Conservation (phyloP, 2,888 invertebrate genomes). For the Tetragnatha montana region DNA sequence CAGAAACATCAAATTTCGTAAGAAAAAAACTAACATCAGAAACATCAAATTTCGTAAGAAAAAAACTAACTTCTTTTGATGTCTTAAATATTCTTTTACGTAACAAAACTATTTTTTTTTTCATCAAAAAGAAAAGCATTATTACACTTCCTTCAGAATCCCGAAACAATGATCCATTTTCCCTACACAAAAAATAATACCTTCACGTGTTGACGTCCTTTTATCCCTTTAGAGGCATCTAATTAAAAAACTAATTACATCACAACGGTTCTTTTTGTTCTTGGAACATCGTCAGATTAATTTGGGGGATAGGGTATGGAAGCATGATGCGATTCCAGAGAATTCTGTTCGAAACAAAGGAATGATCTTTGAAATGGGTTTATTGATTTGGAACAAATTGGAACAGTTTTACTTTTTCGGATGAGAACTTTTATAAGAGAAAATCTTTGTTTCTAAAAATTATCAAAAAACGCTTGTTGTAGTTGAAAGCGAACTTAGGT, state of each 20-base stretch:
- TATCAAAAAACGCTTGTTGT: neutral
- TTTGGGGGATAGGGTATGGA: neutral
- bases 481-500: neutral
- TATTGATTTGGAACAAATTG: neutral
- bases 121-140: neutral
- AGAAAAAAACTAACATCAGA: no score
- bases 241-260: slow-evolving; percentile 1
- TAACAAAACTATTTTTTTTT: neutral
- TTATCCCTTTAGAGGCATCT: neutral
- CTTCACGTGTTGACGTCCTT: neutral
- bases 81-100: neutral
- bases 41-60: neutral
- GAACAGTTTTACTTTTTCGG: neutral
- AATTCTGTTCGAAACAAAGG: neutral
- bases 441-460: no score
- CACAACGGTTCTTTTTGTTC: neutral
- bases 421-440: neutral
- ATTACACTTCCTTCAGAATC: neutral
- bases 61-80: neutral
- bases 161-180: neutral
- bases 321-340: neutral
- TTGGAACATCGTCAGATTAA: neutral
- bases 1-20: no score
- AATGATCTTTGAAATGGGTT: neutral
- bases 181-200: neutral